These are phyloP conservation scores for Drosophila melanosoma DNA, from an alignment of 2,888 invertebrate genomes.

Conservation along the genomic window DNA sequence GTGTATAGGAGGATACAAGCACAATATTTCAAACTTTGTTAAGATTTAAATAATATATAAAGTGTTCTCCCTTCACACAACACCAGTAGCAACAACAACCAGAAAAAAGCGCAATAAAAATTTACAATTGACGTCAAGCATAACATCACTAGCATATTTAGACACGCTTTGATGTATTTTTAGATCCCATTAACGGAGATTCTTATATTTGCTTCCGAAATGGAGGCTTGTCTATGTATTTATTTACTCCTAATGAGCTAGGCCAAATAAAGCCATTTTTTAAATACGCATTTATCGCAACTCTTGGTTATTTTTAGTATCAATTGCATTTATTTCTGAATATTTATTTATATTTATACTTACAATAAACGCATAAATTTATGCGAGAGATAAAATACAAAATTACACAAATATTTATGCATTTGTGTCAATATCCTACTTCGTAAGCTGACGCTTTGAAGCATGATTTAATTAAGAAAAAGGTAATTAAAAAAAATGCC, in stretches of 20 bases:
- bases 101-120: constrained; percentile 13
- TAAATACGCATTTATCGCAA: neutral
- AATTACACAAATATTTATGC: constrained; percentile 10
- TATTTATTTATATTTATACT: constrained; percentile 14
- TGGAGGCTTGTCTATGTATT: constrained; percentile 26
- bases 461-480: constrained; percentile 50
- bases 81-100: constrained; percentile 10
- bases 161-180: constrained; percentile 68
- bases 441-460: neutral
- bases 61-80: constrained; percentile 8
- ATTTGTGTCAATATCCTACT: constrained; percentile 7
- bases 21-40: constrained; percentile 22
- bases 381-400: constrained; percentile 3
- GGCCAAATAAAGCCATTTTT: no score
- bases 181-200: constrained; percentile 56
- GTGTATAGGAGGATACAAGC: constrained; percentile 3
- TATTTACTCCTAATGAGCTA: neutral
- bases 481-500: neutral
- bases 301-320: neutral
- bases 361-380: constrained; percentile 31
- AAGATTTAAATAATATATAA: constrained; percentile 34
- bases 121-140: constrained; percentile 59
- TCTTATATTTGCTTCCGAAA: constrained; percentile 49
- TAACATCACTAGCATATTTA: constrained; percentile 44
- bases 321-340: neutral